These are phyloP conservation scores for Deladenus siricidicola DNA, from an alignment of 2,888 invertebrate species.

Conservation along the genomic window DNA sequence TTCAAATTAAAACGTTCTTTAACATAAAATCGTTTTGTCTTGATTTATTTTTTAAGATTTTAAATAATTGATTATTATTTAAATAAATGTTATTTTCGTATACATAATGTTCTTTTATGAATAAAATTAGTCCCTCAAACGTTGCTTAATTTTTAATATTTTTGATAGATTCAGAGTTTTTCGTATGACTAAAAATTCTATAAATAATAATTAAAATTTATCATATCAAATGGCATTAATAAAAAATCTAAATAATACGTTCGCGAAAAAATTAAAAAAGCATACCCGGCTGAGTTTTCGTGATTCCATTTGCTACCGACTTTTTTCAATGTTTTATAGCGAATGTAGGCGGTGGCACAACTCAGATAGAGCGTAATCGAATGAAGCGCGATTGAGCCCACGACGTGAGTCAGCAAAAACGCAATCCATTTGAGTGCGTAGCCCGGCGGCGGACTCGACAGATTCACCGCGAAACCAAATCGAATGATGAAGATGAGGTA, in stretches of 20 bases:
- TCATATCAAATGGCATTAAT: no score
- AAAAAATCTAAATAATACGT: no score
- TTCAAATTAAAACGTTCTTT: background rate
- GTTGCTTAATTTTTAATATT: no score
- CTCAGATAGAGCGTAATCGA: slow-evolving; percentile 47
- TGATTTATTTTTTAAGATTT: background rate
- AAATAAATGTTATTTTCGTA: no score
- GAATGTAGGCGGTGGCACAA: slow-evolving; percentile 48
- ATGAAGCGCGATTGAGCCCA: slow-evolving; percentile 37
- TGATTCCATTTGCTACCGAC: slow-evolving; percentile 31
- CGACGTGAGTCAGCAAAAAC: slow-evolving; percentile 21
- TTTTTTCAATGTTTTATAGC: slow-evolving; percentile 31
- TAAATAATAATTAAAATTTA: no score
- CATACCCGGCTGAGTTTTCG: slow-evolving; percentile 26
- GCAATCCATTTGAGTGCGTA: slow-evolving; percentile 32
- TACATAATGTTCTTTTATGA: no score
- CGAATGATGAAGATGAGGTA: slow-evolving; percentile 44
- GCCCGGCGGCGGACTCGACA: slow-evolving; percentile 28
- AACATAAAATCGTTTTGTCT: no score
- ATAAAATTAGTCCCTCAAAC: no score
- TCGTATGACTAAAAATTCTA: no score
- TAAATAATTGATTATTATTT: background rate
- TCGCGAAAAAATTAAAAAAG: no score
- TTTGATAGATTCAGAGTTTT: no score
- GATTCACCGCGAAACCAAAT: slow-evolving; percentile 34